These are phyloP conservation scores for Coptodon bakossiorum DNA, from an alignment of 2,113 vertebrate species.

Conservation along the genomic window DNA sequence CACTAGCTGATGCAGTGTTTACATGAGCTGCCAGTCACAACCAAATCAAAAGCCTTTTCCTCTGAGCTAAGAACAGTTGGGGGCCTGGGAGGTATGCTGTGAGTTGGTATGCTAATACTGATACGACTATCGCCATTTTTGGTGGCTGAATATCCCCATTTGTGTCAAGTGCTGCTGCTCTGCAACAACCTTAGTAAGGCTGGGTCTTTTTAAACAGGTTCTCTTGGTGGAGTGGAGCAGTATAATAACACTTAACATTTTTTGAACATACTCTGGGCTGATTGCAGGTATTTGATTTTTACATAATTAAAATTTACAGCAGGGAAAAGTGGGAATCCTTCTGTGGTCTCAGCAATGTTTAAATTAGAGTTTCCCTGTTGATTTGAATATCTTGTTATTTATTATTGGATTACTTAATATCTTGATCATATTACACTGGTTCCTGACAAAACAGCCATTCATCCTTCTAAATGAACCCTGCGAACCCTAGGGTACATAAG, in stretches of 20 bases:
- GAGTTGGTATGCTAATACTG: slow-evolving; percentile 30
- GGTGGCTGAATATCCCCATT: slow-evolving; percentile 13
- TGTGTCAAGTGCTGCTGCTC: slow-evolving; percentile 11
- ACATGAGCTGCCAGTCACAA: slow-evolving; percentile 69
- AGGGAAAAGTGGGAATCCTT: not conserved
- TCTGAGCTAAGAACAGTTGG: slow-evolving; percentile 53
- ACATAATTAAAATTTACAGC: not conserved
- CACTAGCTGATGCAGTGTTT: slow-evolving; percentile 63
- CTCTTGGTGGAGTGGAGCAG: not conserved
- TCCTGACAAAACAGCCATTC: slow-evolving; percentile 29
- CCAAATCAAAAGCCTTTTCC: slow-evolving; percentile 62
- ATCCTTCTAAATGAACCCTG: slow-evolving; percentile 36
- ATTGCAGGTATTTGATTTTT: not conserved
- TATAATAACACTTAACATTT: not conserved
- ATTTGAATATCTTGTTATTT: not conserved
- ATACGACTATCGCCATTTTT: slow-evolving; percentile 33
- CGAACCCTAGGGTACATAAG: slow-evolving; percentile 42
- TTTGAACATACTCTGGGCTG: not conserved
- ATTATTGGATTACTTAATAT: not conserved
- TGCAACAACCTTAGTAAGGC: not conserved
- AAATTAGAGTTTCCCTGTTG: not conserved
- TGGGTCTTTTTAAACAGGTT: not conserved
- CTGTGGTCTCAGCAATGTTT: not conserved
- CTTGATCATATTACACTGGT: not conserved
- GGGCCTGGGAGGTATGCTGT: slow-evolving; percentile 40